Evolutionary conservation across 2,113 vertebrate genomes (phyloP), one percentile per base, ranked within the genome.

Genomic region (Menidia beryllina): DNA sequence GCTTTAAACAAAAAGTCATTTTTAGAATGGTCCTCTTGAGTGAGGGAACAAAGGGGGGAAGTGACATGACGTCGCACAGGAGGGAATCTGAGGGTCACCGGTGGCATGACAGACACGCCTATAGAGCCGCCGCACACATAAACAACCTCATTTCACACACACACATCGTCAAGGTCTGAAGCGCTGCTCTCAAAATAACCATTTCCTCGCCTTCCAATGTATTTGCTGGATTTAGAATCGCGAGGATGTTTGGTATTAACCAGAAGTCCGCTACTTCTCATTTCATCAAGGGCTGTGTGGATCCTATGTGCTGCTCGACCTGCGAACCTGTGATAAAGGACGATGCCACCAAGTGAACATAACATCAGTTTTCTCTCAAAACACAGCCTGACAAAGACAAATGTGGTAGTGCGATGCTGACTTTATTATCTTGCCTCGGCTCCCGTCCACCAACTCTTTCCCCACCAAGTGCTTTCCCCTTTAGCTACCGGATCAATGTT

Each of bases 1-100:
- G 82, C 91, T 91, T 83, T 92, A 95, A 97, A 96, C 94, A 95
- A 95, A 94, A 93, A 89, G 83, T 90, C 94, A 95, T 95, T 96
- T 96, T 96, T 96, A 95, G 94, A 90, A 91, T 88, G 86, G 79
- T 92, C 90, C 91, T 93, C 90, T 89, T 90, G 87, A 84, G 70
- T 45, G 36, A 75, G 67, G 86, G 87, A 86, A 97, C 96, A 97
- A 97, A 95, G 85, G 85, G 77, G 93, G 96, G 97, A 97, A 96
- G 89, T 92, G 79, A 88, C 71, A 91, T 94, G 94, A 89, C 87
- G 89, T 92, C 77, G 91, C 92, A 88, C 87, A 86, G 84, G 60
- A 57, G 84, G 88, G 89, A 92, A 88, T 89, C 82, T 79, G 84
- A 87, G 85, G 86, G 86, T 87, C 84, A 85, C 72, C 41, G 68